Evolutionary conservation across 2,888 invertebrate genomes (phyloP), one percentile per base, ranked within the genome.

Genomic region (Meloe dianella): DNA sequence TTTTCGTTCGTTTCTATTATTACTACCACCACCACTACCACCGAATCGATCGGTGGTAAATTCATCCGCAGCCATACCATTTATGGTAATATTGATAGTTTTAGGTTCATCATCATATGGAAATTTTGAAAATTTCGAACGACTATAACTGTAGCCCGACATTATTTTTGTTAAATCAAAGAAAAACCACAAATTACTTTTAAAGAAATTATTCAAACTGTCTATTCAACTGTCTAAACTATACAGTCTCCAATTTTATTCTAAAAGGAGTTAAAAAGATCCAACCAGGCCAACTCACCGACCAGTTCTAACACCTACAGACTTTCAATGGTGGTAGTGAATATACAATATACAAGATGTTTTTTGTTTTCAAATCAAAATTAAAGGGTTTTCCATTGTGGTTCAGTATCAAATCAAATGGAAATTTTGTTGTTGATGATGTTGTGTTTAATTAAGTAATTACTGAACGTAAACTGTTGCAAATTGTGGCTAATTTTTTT

Each of bases 241-340:
- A 5, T 20, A 51, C 47, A 51, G 20, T 51, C 22, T 51, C 47
- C 47, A 58, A 58, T 58, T 12, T 20, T 17, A 2, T 10, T 41
- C 57, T 60, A 64, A 68, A 69, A 72, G 32, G 41, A 41, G 62
- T 61, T 63, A 66, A 70, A 66, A 66, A 70, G 68, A 70, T 65
- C 59, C 65, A 57, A 59, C 14, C 63, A 66, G 61, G 63, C 60
- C 54, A 64, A 58, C 61, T 60, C 65, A 61, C 65, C 68, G 71
- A 72, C 74, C 70, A 73, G 74, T 74, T 74, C 71, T 72, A 69
- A 73, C 74, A 71, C 74, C 74, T 73, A 73, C 74, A 68, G 54
- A 54, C 12, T 10, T 20, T 7, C 47, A 35, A 17, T 41, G 41
- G 17, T 41, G 1, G 41, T 41, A 17, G n/a, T 4, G 17, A 17